phyloP scores from a whole-genome alignment of 2,113 vertebrate genomes.

The Peucedramus taeniatus region DNA sequence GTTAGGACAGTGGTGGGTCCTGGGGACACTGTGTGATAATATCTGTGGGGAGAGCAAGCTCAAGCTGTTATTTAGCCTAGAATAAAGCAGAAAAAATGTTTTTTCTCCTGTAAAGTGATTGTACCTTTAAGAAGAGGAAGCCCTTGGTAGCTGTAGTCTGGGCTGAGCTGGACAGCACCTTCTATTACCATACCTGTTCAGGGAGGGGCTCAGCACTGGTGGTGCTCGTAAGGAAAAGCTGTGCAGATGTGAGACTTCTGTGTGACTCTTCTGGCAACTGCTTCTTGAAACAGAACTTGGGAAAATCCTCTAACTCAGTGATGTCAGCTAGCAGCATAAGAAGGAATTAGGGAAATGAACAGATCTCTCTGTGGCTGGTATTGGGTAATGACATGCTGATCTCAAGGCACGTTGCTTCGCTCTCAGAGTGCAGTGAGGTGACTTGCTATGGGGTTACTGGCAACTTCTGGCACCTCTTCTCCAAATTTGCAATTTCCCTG shows the following conservation, averaged over 20 bases:
- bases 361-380: not conserved
- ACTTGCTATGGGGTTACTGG: not conserved
- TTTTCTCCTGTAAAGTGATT: not conserved
- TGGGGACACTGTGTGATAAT: not conserved
- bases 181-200: not conserved
- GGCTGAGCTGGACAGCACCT: not conserved
- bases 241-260: not conserved
- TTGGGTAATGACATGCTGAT: not conserved
- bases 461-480: not conserved
- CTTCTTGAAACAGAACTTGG: not conserved
- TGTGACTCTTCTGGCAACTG: not conserved
- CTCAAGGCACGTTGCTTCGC: not conserved
- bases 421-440: not conserved
- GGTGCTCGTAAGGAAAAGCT: not conserved
- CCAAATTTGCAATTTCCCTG: not conserved
- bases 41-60: not conserved
- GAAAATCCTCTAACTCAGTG: not conserved
- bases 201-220: not conserved
- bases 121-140: not conserved
- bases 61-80: not conserved
- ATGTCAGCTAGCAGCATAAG: not conserved
- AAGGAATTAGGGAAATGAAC: not conserved
- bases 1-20: not conserved
- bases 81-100: not conserved
- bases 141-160: not conserved